Conservation (phyloP, 2,113 vertebrate genomes). For the Garra rufa region DNA sequence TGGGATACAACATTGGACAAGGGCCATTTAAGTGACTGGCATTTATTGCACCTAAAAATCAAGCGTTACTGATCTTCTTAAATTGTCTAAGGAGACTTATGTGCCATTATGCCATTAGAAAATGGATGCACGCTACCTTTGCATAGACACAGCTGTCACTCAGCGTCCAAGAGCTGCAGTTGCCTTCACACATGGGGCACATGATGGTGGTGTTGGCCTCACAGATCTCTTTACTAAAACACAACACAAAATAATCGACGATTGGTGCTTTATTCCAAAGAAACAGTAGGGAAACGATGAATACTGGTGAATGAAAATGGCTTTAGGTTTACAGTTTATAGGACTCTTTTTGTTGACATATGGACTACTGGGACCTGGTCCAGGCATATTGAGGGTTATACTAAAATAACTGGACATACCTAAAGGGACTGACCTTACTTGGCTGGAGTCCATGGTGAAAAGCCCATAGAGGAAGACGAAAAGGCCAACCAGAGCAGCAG, state of each 20-base stretch:
- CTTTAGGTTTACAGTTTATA: too few relatives aligned
- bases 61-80: neutral
- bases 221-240: conserved; percentile 92
- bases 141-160: conserved; percentile 97
- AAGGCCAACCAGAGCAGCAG: conserved; percentile 92
- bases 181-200: conserved; percentile 96
- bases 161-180: conserved; percentile 88
- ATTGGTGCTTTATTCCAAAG: neutral
- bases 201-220: conserved; percentile 92
- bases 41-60: neutral
- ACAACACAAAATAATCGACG: neutral
- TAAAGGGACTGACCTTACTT: conserved; percentile 90
- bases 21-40: neutral
- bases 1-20: neutral
- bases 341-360: neutral
- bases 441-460: conserved; percentile 96
- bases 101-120: neutral
- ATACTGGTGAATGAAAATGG: neutral
- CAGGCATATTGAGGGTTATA: neutral
- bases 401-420: neutral
- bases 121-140: conserved; percentile 78
- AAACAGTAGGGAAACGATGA: neutral
- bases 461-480: conserved; percentile 98
- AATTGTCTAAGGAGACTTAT: neutral
- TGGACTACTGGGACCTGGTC: neutral